A percentile compares a stretch with the other conserved stretches of the same genome.
phyloP scores from a whole-genome alignment of 2,888 invertebrate species.

The Himalopsyche anomala region DNA sequence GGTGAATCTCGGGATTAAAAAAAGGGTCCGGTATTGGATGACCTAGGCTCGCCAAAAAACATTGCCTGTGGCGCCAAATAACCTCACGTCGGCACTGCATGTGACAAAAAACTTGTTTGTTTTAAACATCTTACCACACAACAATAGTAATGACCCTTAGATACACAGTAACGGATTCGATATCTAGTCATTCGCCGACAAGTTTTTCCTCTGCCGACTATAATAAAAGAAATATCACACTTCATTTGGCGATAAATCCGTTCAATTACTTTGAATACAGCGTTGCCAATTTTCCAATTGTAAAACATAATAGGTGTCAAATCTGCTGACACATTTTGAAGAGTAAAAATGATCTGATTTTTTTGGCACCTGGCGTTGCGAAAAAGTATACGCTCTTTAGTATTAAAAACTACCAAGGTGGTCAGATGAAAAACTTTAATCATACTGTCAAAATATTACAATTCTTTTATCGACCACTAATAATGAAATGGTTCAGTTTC shows the following conservation, averaged over 20 bases:
- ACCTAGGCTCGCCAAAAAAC: too few relatives aligned
- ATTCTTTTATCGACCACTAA: too few relatives aligned
- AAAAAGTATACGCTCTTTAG: too few relatives aligned
- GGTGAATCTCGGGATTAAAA: too few relatives aligned
- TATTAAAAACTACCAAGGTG: too few relatives aligned
- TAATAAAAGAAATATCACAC: conserved; percentile 8
- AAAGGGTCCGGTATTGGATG: too few relatives aligned
- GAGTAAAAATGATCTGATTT: background rate
- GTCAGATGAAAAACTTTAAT: too few relatives aligned
- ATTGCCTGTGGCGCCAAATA: too few relatives aligned
- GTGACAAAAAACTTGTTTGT: background rate
- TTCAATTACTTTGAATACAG: conserved; percentile 11
- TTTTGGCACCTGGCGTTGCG: background rate
- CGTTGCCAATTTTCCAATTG: background rate
- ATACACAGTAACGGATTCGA: background rate
- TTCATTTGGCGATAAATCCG: conserved; percentile 2
- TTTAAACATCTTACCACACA: background rate
- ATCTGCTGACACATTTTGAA: conserved; percentile 1
- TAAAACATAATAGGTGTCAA: background rate
- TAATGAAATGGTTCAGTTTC: too few relatives aligned
- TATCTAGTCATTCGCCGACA: background rate
- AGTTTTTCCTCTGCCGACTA: background rate
- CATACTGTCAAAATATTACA: too few relatives aligned
- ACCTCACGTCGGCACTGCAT: too few relatives aligned
- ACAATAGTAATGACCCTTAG: conserved; percentile 4